Conservation (phyloP, 2,113 vertebrate species). For the Pampusana beccarii region DNA sequence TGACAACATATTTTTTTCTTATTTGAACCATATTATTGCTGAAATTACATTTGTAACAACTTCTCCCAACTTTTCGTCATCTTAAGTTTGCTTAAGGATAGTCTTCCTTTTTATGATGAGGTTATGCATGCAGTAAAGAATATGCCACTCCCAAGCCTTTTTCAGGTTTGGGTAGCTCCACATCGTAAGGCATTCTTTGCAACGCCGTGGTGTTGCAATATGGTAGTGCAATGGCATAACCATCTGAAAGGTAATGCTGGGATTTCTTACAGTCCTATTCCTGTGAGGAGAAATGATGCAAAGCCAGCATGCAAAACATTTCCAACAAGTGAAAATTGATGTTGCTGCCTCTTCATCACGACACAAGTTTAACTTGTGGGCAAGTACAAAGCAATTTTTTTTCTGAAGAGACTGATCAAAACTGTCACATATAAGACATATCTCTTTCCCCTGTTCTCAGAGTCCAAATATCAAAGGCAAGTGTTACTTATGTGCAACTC, state of each 20-base stretch:
- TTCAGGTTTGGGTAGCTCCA: neutral
- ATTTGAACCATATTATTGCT: neutral
- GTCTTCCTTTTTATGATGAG: neutral
- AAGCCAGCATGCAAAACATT: neutral
- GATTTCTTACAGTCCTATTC: neutral
- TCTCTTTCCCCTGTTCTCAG: neutral
- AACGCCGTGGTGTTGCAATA: neutral
- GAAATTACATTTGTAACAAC: neutral
- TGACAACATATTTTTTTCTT: neutral
- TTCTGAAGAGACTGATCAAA: neutral
- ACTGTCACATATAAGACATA: neutral
- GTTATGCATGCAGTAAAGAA: neutral
- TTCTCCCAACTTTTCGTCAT: neutral
- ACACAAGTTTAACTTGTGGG: neutral
- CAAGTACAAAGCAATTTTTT: neutral
- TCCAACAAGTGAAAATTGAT: neutral
- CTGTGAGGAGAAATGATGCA: neutral
- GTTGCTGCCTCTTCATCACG: neutral
- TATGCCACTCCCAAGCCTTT: neutral
- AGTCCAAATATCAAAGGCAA: neutral
- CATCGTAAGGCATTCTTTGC: neutral
- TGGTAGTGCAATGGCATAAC: neutral
- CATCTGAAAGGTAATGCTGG: neutral
- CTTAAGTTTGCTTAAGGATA: neutral
- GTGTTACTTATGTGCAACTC: neutral